Evolutionary conservation across 2,888 invertebrate genomes (phyloP), one percentile per base, ranked within the genome.

Genomic region (Salticus scenicus): DNA sequence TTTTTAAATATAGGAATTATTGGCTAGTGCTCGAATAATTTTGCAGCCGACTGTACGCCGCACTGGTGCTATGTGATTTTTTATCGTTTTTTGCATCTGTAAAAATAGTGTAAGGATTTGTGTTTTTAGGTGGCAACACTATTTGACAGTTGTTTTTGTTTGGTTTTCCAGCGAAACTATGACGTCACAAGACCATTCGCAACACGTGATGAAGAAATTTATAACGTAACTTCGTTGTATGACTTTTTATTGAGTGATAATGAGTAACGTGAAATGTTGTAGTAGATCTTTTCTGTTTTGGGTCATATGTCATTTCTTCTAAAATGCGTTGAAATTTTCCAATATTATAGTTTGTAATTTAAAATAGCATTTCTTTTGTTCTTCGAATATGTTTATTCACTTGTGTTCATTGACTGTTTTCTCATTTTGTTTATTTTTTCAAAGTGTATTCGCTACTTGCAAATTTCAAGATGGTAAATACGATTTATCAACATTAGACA

Each of bases 171-270:
- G n/a, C n/a, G n/a, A n/a, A n/a, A n/a, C n/a, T n/a, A 37, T 4
- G 4, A 81, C 77, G 77, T 83, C 72, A 83, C n/a, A 75, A 57
- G 71, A 72, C 66, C 27, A 37, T 20, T 10, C 14, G 31, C 10
- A 33, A 66, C 77, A 83, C 77, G 83, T 82, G 82, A 82, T 71
- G n/a, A 33, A 77, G 67, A 77, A 73, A 75, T 67, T 75, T 64
- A 51, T 74, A 81, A 81, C 74, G 69, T 47, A 81, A n/a, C n/a
- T n/a, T n/a, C n/a, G n/a, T n/a, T n/a, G n/a, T n/a, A n/a, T n/a
- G n/a, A n/a, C n/a, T n/a, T n/a, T n/a, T 63, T 70, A 27, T 33
- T 70, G 37, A 57, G 41, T 63, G 75, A 70, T 41, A 47, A 63
- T 70, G 69, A 81, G 80, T 80, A 80, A 80, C 57, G 31, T 63